These are phyloP conservation scores for Eurois occulta DNA, from an alignment of 2,888 invertebrate species.

Conservation along the genomic window DNA sequence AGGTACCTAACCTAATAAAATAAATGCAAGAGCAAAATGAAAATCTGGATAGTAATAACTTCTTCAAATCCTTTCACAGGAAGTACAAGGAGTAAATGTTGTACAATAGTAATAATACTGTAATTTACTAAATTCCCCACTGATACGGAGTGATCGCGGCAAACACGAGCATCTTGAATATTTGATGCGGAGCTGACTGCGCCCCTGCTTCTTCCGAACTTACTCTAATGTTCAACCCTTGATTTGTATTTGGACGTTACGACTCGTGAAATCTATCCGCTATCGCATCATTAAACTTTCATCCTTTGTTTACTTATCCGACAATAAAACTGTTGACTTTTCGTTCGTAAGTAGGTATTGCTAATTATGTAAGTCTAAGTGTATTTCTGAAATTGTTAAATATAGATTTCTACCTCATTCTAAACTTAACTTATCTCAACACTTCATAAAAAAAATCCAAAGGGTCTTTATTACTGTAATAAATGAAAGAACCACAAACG, in stretches of 20 bases:
- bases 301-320: constrained; percentile 67
- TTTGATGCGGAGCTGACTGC: constrained; percentile 77
- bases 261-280: constrained; percentile 64
- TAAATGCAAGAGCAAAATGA: neutral
- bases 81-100: constrained; percentile 3
- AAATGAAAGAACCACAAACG: constrained; percentile 19
- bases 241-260: constrained; percentile 70
- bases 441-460: neutral
- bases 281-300: constrained; percentile 75
- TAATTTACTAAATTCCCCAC: constrained; percentile 62
- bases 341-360: neutral
- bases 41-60: neutral
- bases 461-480: neutral
- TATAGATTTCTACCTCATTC: neutral
- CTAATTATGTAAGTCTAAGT: neutral
- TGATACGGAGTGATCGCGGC: constrained; percentile 63
- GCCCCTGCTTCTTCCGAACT: constrained; percentile 65
- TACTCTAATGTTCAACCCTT: constrained; percentile 80
- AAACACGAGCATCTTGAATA: constrained; percentile 73
- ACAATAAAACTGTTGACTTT: constrained; percentile 19
- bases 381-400: neutral
- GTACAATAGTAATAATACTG: constrained; percentile 40
- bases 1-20: neutral
- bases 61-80: constrained; percentile 2
- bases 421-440: neutral